Evolutionary conservation across 2,888 invertebrate species (phyloP).

Genomic region (Melitaea athalia): DNA sequence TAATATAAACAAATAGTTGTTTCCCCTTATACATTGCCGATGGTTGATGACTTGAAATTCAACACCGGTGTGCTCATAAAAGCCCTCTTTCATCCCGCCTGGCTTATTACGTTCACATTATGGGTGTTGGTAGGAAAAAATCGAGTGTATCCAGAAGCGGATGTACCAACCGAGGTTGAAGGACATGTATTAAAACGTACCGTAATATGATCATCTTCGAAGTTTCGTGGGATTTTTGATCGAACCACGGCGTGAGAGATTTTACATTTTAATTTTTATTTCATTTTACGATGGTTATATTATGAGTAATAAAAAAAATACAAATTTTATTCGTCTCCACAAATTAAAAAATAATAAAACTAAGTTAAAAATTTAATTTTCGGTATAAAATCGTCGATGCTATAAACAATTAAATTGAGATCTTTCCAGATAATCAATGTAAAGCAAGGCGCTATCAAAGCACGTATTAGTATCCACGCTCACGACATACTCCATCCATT

Average conservation of each 20-base stretch:
- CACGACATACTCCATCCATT: constrained; percentile 35
- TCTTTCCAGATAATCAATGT: constrained; percentile 36
- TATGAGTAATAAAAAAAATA: neutral
- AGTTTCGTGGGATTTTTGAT: constrained; percentile 43
- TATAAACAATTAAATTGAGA: constrained; percentile 19
- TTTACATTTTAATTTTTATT: neutral
- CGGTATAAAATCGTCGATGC: constrained; percentile 12
- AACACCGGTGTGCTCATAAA: constrained; percentile 67
- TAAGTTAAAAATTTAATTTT: no score
- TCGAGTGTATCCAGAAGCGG: constrained; percentile 53
- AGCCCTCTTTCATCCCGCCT: constrained; percentile 72
- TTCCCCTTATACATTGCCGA: constrained; percentile 44
- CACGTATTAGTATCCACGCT: constrained; percentile 36
- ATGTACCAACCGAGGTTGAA: constrained; percentile 59
- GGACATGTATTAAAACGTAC: constrained; percentile 62
- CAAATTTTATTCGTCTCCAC: neutral
- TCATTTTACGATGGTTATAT: neutral
- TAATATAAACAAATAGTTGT: constrained; percentile 65
- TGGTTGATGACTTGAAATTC: constrained; percentile 60
- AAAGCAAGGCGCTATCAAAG: constrained; percentile 29
- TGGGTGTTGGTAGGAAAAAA: constrained; percentile 53
- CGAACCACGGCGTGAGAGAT: constrained; percentile 6
- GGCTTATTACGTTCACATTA: constrained; percentile 61
- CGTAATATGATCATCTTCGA: constrained; percentile 61
- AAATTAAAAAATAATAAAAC: no score